Conservation (phyloP, 2,888 invertebrate species). For the Syrphus vitripennis region DNA sequence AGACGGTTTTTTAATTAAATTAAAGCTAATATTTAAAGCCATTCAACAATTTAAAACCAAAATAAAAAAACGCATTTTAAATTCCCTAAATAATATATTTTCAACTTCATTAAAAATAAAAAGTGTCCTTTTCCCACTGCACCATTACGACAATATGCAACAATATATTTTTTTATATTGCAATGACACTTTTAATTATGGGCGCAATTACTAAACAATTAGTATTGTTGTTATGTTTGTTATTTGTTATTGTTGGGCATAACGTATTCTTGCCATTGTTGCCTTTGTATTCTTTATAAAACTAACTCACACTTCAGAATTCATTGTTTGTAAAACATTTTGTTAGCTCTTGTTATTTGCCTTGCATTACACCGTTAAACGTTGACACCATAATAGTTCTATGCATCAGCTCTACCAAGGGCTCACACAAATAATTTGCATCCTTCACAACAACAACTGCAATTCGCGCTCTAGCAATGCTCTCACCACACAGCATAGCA, state of each 20-base stretch:
- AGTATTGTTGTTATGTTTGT: constrained; percentile 51
- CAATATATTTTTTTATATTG: no score
- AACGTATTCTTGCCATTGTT: not conserved
- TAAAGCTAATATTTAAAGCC: no score
- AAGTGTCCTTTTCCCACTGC: not conserved
- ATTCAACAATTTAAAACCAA: not conserved
- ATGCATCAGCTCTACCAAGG: not conserved
- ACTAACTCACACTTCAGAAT: constrained; percentile 28
- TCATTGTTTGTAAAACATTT: constrained; percentile 58
- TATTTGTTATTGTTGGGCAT: constrained; percentile 30
- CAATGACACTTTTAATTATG: constrained; percentile 58
- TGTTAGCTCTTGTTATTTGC: constrained; percentile 55
- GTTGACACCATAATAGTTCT: constrained; percentile 32
- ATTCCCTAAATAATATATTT: not conserved
- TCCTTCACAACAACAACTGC: not conserved
- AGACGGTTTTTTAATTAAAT: no score
- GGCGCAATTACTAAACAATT: constrained; percentile 63
- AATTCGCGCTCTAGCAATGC: constrained; percentile 2
- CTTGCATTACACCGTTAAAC: constrained; percentile 59
- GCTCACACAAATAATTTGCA: not conserved
- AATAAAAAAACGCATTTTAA: not conserved
- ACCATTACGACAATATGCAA: not conserved
- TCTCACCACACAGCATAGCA: not conserved
- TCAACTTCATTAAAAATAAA: not conserved
- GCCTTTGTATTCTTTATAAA: not conserved